These are phyloP conservation scores for Endotricha flammealis DNA, from an alignment of 2,888 invertebrate species.

Conservation along the genomic window DNA sequence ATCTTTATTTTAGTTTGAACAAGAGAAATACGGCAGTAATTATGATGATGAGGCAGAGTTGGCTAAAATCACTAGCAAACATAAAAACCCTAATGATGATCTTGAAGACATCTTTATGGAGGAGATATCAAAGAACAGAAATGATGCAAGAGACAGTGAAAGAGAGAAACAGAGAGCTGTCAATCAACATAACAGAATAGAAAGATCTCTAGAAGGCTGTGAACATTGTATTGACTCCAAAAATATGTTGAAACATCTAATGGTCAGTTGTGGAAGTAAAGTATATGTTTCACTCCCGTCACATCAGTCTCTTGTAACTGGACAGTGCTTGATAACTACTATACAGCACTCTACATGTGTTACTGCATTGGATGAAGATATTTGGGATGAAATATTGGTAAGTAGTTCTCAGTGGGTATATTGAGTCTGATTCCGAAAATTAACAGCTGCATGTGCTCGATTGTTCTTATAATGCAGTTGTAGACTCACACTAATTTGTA, in stretches of 20 bases:
- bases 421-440: too few species aligned
- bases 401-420: too few species aligned
- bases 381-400: conserved; percentile 92
- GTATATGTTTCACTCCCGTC: conserved; percentile 91
- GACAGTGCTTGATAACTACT: conserved; percentile 93
- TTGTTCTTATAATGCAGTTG: too few species aligned
- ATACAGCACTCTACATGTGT: conserved; percentile 88
- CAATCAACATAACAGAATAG: conserved; percentile 83
- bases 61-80: conserved; percentile 83
- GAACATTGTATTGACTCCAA: conserved; percentile 89
- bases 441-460: too few species aligned
- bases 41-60: conserved; percentile 90
- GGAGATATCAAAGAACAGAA: conserved; percentile 83
- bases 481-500: too few species aligned
- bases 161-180: conserved; percentile 83
- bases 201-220: conserved; percentile 88
- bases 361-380: conserved; percentile 94
- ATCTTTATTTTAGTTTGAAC: conserved; percentile 79
- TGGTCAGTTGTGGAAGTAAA: conserved; percentile 88
- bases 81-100: conserved; percentile 83
- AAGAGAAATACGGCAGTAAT: conserved; percentile 87
- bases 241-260: conserved; percentile 89
- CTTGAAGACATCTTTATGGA: conserved; percentile 92
- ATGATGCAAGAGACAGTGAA: conserved; percentile 79
- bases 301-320: conserved; percentile 87